Evolutionary conservation across 1,140 invertebrate species (phyloP), one percentile per base, ranked within the genome.

Genomic region (Antheraea pernyi): DNA sequence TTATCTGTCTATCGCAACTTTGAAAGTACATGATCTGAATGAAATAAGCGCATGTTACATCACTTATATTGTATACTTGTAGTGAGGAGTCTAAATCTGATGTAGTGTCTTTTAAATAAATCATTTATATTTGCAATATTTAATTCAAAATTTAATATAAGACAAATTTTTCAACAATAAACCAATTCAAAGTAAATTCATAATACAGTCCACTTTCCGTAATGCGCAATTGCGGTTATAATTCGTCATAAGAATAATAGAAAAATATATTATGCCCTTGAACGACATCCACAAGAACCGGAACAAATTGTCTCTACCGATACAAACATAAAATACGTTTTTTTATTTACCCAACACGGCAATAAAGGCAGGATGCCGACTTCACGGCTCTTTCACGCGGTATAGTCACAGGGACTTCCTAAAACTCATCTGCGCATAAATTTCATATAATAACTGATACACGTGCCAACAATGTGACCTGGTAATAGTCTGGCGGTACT

Each of bases 281-380:
- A 84, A 89, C 84, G 86, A 86, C 86, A 91, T 91, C 88, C 87
- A 85, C 78, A 78, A 83, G 82, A 85, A 78, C 83, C 84, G 87
- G 84, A 89, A 89, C 87, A 79, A 88, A 91, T 91, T 80, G 78
- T 78, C 82, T 79, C 75, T 65, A 79, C 75, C 80, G 78, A 83
- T 83, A 78, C 79, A 81, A 82, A 67, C 5, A 13, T 37, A 11
- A 61, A 61, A 30, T 30, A 61, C 36, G 71, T 71, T 84, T 89
- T 89, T 88, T 91, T 89, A 84, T 88, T 86, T 87, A 74, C 76
- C 76, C 76, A 86, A 83, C 72, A 74, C 79, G 80, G 75, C 73
- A 83, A 86, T 86, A 87, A 88, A 79, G 46, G 72, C 89, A 90
- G 89, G 89, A 90, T 91, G 85, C 83, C 74, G 79, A 69, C 84